phyloP scores from a whole-genome alignment of 2,797 vertebrate genomes.

The Scolopax bukidnonensis region DNA sequence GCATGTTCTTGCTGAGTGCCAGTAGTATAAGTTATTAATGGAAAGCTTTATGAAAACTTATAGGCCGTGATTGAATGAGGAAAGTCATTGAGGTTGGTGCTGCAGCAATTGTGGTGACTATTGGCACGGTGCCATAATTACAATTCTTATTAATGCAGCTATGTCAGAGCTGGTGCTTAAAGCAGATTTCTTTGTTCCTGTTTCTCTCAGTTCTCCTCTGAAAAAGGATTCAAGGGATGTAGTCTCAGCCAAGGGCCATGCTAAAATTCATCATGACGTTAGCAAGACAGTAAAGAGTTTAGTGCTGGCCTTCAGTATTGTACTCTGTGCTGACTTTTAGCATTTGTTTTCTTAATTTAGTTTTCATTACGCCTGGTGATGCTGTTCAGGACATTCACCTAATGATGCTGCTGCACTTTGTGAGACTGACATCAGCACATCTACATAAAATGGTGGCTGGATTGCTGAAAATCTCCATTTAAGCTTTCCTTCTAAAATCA shows the following conservation, averaged over 20 bases:
- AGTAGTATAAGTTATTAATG: neutral
- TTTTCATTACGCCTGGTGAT: neutral
- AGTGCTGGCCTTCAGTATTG: neutral
- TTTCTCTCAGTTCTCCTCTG: neutral
- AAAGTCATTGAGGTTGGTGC: neutral
- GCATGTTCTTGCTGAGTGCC: neutral
- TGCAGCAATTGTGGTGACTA: neutral
- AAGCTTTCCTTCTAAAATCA: neutral
- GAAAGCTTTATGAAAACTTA: constrained; percentile 26
- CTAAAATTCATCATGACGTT: neutral
- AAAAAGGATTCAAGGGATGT: neutral
- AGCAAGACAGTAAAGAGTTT: neutral
- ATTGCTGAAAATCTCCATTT: constrained; percentile 21
- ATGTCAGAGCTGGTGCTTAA: neutral
- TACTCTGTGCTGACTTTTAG: neutral
- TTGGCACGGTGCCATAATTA: neutral
- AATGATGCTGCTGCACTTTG: neutral
- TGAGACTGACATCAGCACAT: neutral
- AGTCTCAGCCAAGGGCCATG: neutral
- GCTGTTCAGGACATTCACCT: neutral
- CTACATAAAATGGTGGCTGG: neutral
- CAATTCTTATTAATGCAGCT: neutral
- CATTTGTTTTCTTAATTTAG: neutral
- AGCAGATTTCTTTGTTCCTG: neutral
- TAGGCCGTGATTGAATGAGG: neutral